phyloP scores from a whole-genome alignment of 2,113 vertebrate genomes.

The Petrocephalus zakoni region DNA sequence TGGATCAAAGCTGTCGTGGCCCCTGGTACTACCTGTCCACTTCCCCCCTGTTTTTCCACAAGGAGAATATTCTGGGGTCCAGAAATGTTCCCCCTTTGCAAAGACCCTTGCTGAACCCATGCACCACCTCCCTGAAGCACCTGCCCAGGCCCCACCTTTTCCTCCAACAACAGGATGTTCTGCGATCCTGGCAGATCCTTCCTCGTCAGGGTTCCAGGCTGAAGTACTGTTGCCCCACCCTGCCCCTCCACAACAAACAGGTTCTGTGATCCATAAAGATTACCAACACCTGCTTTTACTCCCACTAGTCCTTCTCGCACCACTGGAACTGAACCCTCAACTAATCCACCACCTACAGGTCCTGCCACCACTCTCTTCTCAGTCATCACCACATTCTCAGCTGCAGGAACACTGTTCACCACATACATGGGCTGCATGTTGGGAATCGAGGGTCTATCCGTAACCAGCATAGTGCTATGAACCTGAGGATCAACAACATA shows the following conservation, averaged over 20 bases:
- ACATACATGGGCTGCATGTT: slow-evolving; percentile 43
- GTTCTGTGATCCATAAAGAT: slow-evolving; percentile 3
- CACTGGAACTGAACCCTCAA: slow-evolving; percentile 13
- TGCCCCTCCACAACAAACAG: slow-evolving; percentile 11
- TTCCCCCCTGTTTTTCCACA: slow-evolving; percentile 5
- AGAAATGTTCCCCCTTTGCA: background rate
- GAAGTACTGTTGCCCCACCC: slow-evolving; percentile 27
- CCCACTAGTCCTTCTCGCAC: background rate
- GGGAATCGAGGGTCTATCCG: slow-evolving; percentile 34
- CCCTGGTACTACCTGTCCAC: background rate
- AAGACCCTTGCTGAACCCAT: slow-evolving; percentile 18
- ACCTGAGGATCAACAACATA: slow-evolving; percentile 24
- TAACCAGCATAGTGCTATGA: slow-evolving; percentile 34
- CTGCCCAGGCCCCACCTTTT: slow-evolving; percentile 19
- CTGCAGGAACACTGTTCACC: slow-evolving; percentile 16
- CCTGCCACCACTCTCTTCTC: slow-evolving; percentile 3
- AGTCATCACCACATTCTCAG: background rate
- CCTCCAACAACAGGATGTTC: slow-evolving; percentile 18
- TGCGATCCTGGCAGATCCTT: slow-evolving; percentile 23
- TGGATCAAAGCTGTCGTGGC: background rate
- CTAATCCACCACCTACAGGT: slow-evolving; percentile 15
- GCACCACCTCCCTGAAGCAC: slow-evolving; percentile 4
- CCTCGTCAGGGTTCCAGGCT: background rate
- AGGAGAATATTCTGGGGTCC: slow-evolving; percentile 10
- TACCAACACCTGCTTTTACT: background rate